Evolutionary conservation across 2,797 vertebrate genomes (phyloP), one percentile per base, ranked within the genome.

Genomic region (Acanthurus lineatus): DNA sequence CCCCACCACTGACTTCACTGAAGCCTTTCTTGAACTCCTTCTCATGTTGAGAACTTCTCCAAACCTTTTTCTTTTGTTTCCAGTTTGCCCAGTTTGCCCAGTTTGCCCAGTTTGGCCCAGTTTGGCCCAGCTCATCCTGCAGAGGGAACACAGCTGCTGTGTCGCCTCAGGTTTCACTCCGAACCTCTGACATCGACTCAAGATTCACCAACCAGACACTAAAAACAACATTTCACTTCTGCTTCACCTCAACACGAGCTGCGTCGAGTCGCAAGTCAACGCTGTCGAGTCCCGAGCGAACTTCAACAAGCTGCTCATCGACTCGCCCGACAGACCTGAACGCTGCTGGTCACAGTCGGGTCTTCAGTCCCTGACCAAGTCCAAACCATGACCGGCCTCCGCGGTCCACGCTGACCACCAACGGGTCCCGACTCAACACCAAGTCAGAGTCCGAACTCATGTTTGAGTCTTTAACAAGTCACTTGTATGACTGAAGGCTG

Each of bases 151-250:
- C 52, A 51, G 60, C 49, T 59, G 49, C 42, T 40, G 20, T 45
- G 20, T 45, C 22, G 8, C 5, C 20, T 69, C 52, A 16, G 54
- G 57, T 73, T 73, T 72, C 48, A 48, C 19, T 70, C 74, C 2
- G 48, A 82, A 60, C 57, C 5, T 58, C 61, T 10, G 2, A 56
- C 12, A 49, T 19, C 40, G 10, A 40, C 20, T 28, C 7, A 11
- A 49, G 47, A 65, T 52, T 59, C 19, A 25, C 38, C 17, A 16
- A 65, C 20, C 19, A 58, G 35, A 65, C 3, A 3, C 15, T 42
- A 5, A 62, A 87, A 82, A 80, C 80, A 83, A 76, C 54, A 77
- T 75, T 85, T 88, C 69, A 84, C 76, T 66, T n/a, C n/a, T n/a
- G n/a, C n/a, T n/a, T n/a, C n/a, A n/a, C n/a, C n/a, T n/a, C 25